These are phyloP conservation scores for Sphenodon punctatus DNA, from an alignment of 2,797 vertebrate species.

Conservation along the genomic window DNA sequence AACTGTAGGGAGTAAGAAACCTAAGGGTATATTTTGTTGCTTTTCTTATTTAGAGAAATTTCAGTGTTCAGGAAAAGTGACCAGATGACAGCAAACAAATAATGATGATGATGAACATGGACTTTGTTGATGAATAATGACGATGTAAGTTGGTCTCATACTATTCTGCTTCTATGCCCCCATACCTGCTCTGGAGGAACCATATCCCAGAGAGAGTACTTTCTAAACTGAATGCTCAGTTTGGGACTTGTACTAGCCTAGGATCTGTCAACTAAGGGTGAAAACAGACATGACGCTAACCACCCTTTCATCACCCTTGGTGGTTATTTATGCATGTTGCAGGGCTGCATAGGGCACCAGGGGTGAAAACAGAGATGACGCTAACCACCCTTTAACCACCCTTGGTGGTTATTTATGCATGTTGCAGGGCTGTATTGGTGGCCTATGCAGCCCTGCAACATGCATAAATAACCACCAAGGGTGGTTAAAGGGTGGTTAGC, in stretches of 20 bases:
- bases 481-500: too few species aligned
- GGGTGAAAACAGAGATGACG: too few species aligned
- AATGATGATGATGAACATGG: accelerated
- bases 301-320: too few species aligned
- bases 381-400: too few species aligned
- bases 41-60: neutral
- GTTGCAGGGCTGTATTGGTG: too few species aligned
- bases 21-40: neutral
- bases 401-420: too few species aligned
- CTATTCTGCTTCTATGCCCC: neutral
- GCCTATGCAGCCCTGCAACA: too few species aligned
- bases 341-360: too few species aligned
- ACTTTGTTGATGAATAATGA: neutral
- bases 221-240: neutral
- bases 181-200: neutral
- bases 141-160: neutral
- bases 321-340: too few species aligned
- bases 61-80: neutral
- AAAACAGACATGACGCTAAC: too few species aligned
- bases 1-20: neutral
- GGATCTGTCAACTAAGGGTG: too few species aligned
- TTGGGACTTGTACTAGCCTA: neutral
- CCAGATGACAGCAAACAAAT: neutral
- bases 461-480: too few species aligned
- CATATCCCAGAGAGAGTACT: neutral